These are phyloP conservation scores for Listronotus oregonensis DNA, from an alignment of 1,140 invertebrate genomes.

Conservation along the genomic window DNA sequence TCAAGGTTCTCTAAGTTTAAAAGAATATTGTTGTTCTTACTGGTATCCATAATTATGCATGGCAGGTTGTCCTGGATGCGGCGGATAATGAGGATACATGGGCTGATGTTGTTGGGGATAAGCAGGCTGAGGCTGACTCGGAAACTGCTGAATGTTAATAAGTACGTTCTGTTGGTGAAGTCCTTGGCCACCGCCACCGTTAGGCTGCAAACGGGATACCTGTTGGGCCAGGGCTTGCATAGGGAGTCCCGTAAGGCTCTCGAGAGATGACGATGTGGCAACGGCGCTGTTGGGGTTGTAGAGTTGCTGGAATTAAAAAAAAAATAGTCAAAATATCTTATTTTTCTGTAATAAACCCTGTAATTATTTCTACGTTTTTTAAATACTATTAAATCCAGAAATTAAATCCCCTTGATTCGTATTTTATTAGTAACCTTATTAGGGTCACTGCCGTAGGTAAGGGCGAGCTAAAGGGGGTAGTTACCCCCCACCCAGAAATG, in stretches of 20 bases:
- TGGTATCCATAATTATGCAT: conserved; percentile 49
- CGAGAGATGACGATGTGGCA: conserved; percentile 41
- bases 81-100: conserved; percentile 43
- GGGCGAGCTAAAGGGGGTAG: no score
- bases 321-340: no score
- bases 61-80: conserved; percentile 45
- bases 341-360: no score
- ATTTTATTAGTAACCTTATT: no score
- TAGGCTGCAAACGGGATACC: conserved; percentile 51
- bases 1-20: no score
- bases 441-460: no score
- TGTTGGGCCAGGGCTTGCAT: conserved; percentile 55
- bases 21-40: no score
- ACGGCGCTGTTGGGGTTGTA: conserved; percentile 43
- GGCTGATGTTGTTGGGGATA: conserved; percentile 48
- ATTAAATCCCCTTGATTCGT: no score
- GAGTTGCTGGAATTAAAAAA: conserved; percentile 48
- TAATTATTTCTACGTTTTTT: no score
- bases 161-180: conserved; percentile 56
- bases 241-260: conserved; percentile 47
- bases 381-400: no score
- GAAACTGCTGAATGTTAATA: conserved; percentile 57
- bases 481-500: no score
- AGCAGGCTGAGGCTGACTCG: conserved; percentile 46
- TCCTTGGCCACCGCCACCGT: conserved; percentile 24